phyloP scores from a whole-genome alignment of 1,140 invertebrate species.

The Drosophila repletoides region DNA sequence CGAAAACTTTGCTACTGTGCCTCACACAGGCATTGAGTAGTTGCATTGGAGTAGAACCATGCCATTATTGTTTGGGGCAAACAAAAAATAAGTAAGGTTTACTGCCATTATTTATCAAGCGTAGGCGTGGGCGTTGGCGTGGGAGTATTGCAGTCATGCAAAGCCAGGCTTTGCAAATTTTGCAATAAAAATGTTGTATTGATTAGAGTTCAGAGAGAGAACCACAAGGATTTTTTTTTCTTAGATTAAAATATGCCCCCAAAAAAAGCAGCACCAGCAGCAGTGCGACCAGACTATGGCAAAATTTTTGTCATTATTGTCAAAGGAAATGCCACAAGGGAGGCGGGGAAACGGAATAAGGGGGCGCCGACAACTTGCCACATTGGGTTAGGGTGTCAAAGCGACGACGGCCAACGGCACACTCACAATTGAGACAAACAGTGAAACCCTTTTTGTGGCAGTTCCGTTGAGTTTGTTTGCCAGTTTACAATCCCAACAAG shows the following conservation, averaged over 20 bases:
- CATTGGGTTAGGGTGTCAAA: conserved; percentile 64
- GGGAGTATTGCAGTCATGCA: no score
- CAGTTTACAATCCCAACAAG: conserved; percentile 65
- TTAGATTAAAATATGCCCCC: conserved; percentile 38
- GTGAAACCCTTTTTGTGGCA: conserved; percentile 79
- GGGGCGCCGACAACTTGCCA: background rate
- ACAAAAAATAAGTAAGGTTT: no score
- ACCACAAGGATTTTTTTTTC: conserved; percentile 66
- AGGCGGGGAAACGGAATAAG: background rate
- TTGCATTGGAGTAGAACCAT: no score
- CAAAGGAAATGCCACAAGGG: conserved; percentile 16
- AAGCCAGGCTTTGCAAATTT: no score
- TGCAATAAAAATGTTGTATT: no score
- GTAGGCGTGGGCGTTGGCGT: no score
- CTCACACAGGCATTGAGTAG: no score
- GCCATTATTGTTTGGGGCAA: no score
- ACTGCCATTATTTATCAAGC: no score
- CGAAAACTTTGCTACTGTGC: no score
- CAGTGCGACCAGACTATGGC: conserved; percentile 22
- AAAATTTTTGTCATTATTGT: conserved; percentile 44
- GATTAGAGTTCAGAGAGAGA: conserved; percentile 66
- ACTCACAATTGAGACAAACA: conserved; percentile 78
- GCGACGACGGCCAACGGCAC: no score
- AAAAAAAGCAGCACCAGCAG: background rate
- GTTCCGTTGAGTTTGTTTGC: conserved; percentile 77